A percentile compares a stretch with the other conserved stretches of the same genome.
These are phyloP conservation scores for Diceros bicornis DNA, from an alignment of 2,797 vertebrate species.

Conservation along the genomic window DNA sequence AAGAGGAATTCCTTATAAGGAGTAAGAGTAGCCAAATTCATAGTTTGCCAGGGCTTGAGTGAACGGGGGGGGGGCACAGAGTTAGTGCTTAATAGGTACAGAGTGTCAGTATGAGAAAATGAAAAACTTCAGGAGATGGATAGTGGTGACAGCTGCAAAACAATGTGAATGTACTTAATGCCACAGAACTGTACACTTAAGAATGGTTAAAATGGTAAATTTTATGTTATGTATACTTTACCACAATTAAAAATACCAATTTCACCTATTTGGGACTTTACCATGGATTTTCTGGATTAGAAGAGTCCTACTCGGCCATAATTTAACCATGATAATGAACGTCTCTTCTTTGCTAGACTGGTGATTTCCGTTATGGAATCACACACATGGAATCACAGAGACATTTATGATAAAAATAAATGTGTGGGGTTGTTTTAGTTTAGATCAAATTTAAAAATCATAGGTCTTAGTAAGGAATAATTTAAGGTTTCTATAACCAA, in stretches of 20 bases:
- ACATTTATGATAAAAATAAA: conserved; percentile 50
- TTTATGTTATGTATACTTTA: neutral
- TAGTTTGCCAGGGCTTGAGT: neutral
- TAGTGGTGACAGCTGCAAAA: neutral
- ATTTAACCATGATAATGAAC: neutral
- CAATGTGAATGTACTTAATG: neutral
- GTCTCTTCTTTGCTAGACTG: neutral
- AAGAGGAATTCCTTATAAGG: neutral
- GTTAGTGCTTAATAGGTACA: neutral
- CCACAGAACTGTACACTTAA: neutral
- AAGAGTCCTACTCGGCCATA: neutral
- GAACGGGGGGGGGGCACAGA: neutral
- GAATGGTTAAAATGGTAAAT: neutral
- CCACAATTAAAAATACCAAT: conserved; percentile 1
- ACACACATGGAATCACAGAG: neutral
- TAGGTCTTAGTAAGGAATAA: neutral
- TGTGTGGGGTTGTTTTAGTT: neutral
- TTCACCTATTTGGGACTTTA: neutral
- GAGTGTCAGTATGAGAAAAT: neutral
- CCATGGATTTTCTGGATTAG: neutral
- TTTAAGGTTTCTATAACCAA: neutral
- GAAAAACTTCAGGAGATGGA: conserved; percentile 1
- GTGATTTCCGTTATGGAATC: neutral
- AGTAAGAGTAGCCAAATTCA: neutral
- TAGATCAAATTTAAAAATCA: conserved; percentile 16